These are phyloP conservation scores for Stegodyphus dumicola DNA, from an alignment of 1,140 invertebrate species.

Conservation along the genomic window DNA sequence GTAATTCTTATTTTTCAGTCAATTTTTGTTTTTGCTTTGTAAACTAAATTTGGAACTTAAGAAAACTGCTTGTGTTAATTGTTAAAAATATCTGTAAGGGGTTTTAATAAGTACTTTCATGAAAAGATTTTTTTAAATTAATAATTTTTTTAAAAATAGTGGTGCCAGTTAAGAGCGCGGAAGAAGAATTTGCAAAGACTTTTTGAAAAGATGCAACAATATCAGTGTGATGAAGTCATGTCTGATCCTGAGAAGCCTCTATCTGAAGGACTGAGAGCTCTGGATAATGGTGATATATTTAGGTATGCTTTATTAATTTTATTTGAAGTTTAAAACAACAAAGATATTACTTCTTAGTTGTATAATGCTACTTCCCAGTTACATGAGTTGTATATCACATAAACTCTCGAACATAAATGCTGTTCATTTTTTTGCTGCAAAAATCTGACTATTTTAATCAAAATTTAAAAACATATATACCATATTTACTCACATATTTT, in stretches of 20 bases:
- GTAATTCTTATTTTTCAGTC: too few species aligned
- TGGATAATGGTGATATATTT: constrained; percentile 62
- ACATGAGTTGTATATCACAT: too few species aligned
- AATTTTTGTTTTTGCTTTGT: too few species aligned
- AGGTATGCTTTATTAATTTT: constrained; percentile 24
- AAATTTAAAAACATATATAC: too few species aligned
- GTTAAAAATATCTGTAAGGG: neutral
- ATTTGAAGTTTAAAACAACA: neutral
- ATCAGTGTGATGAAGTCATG: constrained; percentile 87
- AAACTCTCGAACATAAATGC: too few species aligned
- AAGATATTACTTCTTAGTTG: too few species aligned
- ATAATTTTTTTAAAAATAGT: constrained; percentile 70
- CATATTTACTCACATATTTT: too few species aligned
- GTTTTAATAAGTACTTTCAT: too few species aligned
- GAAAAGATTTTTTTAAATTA: too few species aligned
- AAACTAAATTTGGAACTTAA: constrained; percentile 9
- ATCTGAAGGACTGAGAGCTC: constrained; percentile 79
- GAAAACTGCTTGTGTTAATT: neutral
- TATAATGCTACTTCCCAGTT: too few species aligned
- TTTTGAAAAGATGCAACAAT: constrained; percentile 93
- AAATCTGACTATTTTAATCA: too few species aligned
- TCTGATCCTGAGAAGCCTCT: constrained; percentile 85
- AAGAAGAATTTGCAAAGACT: constrained; percentile 85
- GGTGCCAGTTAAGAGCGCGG: constrained; percentile 90
- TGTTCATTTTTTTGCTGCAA: too few species aligned